Evolutionary conservation across 2,113 vertebrate species (phyloP), one percentile per base, ranked within the genome.

Genomic region (Takifugu flavidus): DNA sequence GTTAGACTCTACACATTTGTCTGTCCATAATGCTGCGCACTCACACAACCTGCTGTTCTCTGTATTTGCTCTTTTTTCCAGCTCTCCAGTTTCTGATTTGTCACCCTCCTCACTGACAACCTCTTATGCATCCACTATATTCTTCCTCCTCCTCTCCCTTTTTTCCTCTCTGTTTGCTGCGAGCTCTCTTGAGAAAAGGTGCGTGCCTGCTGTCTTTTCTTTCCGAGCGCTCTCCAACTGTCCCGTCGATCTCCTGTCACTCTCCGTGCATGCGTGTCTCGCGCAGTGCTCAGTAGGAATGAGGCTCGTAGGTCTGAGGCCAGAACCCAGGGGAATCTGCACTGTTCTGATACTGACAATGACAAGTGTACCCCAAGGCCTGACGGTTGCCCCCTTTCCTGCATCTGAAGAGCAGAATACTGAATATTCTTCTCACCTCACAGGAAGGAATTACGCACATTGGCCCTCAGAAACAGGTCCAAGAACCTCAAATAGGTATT

Each of bases 361-460:
- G 86, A 79, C 80, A 67, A 82, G 82, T 62, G 31, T 68, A 71
- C 63, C 82, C 67, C 71, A 14, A 83, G 80, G 69, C 78, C 73
- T 78, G 83, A 78, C 78, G 64, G 68, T 82, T 82, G 78, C 70
- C 74, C 65, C 65, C 69, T 73, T 84, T 74, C 70, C 62, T 74
- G 62, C 62, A 63, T 78, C 62, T 69, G 65, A 80, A 74, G 70
- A 15, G 58, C 13, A 56, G 43, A 28, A 39, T 39, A 11, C 34
- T 39, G 11, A 39, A 39, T 39, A 39, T 39, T 59, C 13, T 47
- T 53, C 75, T 50, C 59, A 57, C 42, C 34, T 87, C 72, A 68
- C 82, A 99, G 97, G 95, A 99, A 83, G 96, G 96, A 77, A 88
- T 92, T 61, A 99, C 96, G 62, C 93, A 86, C 85, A 94, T 99